Base-by-base conservation (phyloP, 2,888 invertebrate species). In the Xylocampa areola region DNA sequence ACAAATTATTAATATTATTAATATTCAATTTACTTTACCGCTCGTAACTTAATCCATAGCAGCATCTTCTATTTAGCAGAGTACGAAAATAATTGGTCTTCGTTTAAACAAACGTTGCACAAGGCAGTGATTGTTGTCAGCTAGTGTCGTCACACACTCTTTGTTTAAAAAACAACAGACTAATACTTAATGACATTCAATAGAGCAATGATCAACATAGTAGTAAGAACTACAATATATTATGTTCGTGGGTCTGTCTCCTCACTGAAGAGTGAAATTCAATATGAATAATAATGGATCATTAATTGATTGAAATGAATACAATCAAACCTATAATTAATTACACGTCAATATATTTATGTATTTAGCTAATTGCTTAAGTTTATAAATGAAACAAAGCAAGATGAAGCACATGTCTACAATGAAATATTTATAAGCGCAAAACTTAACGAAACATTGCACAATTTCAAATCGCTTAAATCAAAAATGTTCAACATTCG, bases 51-150 rank as follows among this genome's bases (percentile, higher is more conserved):
- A 37, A 30, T 55, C 54, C 68, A 53, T 49, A 49, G 37, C 40
- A 59, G 40, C 52, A 59, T 68, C 75, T 55, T 71, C 62, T 37
- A 64, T 53, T 69, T 51, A 80, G 84, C 79, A 81, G 81, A 51
- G 25, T 79, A 76, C 76, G 66, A 70, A 71, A 77, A 82, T 80
- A 79, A 82, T 82, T 82, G 75, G 73, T 77, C 83, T 83, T 81
- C 65, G 80, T 81, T 85, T 80, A 59, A 79, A 78, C 71, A 79
- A 68, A 69, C 39, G 65, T 76, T 76, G 66, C 74, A 68, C 69
- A 78, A 78, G 64, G 41, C 27, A 61, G 82, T 80, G 82, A 83
- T 82, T 58, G 73, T 39, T 35, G 37, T 35, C 43, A 19, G 11
- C n/a, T 2, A 13, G 29, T 37, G 32, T 32, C 19, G 37, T 21